These are phyloP conservation scores for Cosmia trapezina DNA, from an alignment of 2,888 invertebrate genomes.

Conservation along the genomic window DNA sequence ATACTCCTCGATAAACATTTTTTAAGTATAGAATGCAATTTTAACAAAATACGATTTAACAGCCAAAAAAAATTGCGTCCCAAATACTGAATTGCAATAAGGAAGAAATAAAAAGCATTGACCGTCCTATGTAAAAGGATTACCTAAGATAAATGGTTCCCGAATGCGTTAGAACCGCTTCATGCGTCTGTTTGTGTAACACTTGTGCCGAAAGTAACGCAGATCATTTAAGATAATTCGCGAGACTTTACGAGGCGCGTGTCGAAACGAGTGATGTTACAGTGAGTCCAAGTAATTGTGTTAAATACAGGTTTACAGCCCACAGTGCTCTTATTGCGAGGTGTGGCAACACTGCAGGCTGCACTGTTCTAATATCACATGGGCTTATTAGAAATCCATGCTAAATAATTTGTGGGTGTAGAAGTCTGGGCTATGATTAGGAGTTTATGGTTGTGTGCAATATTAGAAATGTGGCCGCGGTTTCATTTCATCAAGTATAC, in stretches of 20 bases:
- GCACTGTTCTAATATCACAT: slow-evolving; percentile 11
- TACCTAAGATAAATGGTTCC: slow-evolving; percentile 44
- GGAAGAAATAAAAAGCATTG: slow-evolving; percentile 19
- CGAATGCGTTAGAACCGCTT: slow-evolving; percentile 6
- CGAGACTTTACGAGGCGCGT: slow-evolving; percentile 24
- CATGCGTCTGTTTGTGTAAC: slow-evolving; percentile 36
- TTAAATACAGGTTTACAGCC: slow-evolving; percentile 31
- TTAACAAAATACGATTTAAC: not conserved
- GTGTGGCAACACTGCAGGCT: slow-evolving; percentile 37
- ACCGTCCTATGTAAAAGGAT: not conserved
- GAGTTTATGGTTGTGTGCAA: slow-evolving; percentile 17
- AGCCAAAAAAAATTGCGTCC: not conserved
- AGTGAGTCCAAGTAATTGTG: slow-evolving; percentile 34
- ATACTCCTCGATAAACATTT: not conserved
- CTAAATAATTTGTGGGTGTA: not conserved
- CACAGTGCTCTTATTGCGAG: slow-evolving; percentile 28
- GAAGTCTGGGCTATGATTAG: not conserved
- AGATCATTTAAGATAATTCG: slow-evolving; percentile 28
- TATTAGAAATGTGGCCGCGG: not conserved
- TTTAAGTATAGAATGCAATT: not conserved
- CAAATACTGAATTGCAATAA: slow-evolving; percentile 1
- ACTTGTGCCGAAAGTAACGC: slow-evolving; percentile 23
- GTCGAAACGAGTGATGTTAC: slow-evolving; percentile 22
- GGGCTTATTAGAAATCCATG: slow-evolving; percentile 38
- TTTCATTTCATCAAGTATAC: not conserved